Conservation (phyloP, 2,888 invertebrate species). For the Blomia tropicalis region DNA sequence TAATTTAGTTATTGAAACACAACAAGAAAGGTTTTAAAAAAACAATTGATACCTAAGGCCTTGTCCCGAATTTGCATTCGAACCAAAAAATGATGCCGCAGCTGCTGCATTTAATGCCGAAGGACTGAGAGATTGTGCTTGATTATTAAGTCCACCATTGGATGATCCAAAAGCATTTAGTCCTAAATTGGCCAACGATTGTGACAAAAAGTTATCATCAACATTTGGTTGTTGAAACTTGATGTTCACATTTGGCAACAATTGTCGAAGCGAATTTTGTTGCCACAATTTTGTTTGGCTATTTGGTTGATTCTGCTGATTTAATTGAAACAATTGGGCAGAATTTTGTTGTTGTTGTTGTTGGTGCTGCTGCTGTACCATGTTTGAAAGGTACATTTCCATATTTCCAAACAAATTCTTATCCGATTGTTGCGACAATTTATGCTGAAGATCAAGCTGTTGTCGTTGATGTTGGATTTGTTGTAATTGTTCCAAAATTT, state of each 20-base stretch:
- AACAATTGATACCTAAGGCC: no score
- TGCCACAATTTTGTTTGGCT: constrained; percentile 31
- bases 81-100: not conserved
- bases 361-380: not conserved
- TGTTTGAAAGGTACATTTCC: not conserved
- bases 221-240: constrained; percentile 32
- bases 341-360: not conserved
- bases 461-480: not conserved
- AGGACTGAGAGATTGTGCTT: not conserved
- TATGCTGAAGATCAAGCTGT: not conserved
- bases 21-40: not conserved
- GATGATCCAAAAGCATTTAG: not conserved
- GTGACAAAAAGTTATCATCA: not conserved
- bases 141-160: not conserved
- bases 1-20: not conserved
- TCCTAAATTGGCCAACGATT: not conserved
- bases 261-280: constrained; percentile 39
- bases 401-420: constrained; percentile 1
- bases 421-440: not conserved
- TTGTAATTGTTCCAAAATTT: not conserved
- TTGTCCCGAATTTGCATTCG: no score
- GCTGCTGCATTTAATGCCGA: constrained; percentile 6
- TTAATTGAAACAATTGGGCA: not conserved
- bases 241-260: constrained; percentile 40
- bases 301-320: constrained; percentile 3